phyloP scores from a whole-genome alignment of 1,140 invertebrate genomes.

The Melitaea cinxia region DNA sequence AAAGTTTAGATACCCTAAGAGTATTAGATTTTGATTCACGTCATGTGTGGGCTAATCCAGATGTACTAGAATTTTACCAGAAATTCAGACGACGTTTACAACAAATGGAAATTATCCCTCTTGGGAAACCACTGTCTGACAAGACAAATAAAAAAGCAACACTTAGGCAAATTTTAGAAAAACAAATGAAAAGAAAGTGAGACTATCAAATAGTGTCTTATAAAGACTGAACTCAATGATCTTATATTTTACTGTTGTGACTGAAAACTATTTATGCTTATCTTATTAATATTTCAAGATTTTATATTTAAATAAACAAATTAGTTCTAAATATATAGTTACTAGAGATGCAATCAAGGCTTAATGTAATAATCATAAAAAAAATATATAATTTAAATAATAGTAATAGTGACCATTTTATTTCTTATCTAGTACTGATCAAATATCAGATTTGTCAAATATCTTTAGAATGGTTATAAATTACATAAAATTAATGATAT shows the following conservation, averaged over 20 bases:
- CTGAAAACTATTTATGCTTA: constrained; percentile 22
- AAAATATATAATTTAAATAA: background rate
- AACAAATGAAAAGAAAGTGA: constrained; percentile 59
- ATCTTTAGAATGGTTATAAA: too few relatives aligned
- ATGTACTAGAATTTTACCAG: constrained; percentile 93
- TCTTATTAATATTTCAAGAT: background rate
- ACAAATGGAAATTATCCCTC: constrained; percentile 85
- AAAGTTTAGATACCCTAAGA: constrained; percentile 91
- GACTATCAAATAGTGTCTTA: background rate
- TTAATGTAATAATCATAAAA: background rate
- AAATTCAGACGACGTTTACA: constrained; percentile 84
- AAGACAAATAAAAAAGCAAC: constrained; percentile 77
- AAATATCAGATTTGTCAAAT: too few relatives aligned
- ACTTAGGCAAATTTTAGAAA: constrained; percentile 68
- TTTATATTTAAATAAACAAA: background rate
- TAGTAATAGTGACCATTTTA: too few relatives aligned
- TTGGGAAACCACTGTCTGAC: constrained; percentile 82
- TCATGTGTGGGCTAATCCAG: constrained; percentile 94
- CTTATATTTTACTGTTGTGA: too few relatives aligned
- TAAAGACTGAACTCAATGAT: too few relatives aligned
- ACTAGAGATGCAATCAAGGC: background rate
- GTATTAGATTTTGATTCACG: constrained; percentile 93
- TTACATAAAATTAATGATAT: too few relatives aligned
- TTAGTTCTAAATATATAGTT: background rate
- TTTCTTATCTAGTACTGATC: background rate